Evolutionary conservation across 1,140 invertebrate species (phyloP), one percentile per base, ranked within the genome.

Genomic region (Drosophila parabipectinata): DNA sequence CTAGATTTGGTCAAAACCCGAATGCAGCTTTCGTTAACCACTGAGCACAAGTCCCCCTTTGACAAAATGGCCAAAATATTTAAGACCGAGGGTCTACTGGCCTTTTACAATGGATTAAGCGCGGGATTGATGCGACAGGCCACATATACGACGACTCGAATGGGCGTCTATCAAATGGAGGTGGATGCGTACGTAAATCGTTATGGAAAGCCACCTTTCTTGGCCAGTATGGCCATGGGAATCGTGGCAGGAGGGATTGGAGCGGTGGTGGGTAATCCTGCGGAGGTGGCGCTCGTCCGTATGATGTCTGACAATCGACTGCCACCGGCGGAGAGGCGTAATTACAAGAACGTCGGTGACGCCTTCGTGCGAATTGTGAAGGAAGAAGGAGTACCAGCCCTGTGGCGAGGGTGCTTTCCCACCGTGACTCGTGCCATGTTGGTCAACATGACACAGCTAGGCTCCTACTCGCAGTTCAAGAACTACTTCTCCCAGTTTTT

Each of bases 261-360:
- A 4, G 94, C 96, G 2, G 94, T 96, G 79, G 92, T 96, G 18
- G 96, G 96, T 4, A 97, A 95, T 45, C 96, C 96, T 9, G 95
- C 96, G 4, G 96, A 97, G 73, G 92, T 95, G 1, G 93, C 94
- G 0, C 87, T 96, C 0, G 94, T 96, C 41, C 92, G 96, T 71
- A 97, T 97, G 96, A 96, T 96, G 41, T 91, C 95, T 8, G 96
- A 97, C 92, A 96, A 95, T 9, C 92, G 95, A 37, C 80, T 96
- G 56, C 96, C 96, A 3, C 55, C 77, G 24, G 94, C 93, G 0
- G 93, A 97, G 78, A 91, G 94, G 72, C 93, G 96, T 78, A 95
- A 96, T 57, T 97, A 97, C 80, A 95, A 93, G 58, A 94, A 94
- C 88, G 96, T 96, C 0, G 92, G 95, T 51, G 93, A 97, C 91